phyloP scores from a whole-genome alignment of 1,140 invertebrate species.

The Cyphomyrmex costatus region DNA sequence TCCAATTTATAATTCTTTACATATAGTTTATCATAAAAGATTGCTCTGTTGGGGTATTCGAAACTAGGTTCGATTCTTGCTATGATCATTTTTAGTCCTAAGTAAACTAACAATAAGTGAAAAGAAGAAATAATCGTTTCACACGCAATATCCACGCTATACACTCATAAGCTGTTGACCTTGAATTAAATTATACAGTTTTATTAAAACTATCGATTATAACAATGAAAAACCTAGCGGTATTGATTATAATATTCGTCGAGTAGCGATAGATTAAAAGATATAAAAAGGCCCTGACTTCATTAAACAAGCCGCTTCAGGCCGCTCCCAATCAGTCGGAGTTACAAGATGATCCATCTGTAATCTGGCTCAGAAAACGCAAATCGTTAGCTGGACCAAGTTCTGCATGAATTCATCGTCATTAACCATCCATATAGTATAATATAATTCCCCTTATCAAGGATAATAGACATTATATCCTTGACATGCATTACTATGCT shows the following conservation, averaged over 20 bases:
- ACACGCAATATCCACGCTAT: neutral
- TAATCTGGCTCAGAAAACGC: constrained; percentile 2
- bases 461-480: too few relatives aligned
- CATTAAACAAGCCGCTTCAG: neutral
- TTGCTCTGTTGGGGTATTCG: neutral
- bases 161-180: neutral
- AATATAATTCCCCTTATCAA: too few relatives aligned
- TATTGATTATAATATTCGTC: neutral
- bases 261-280: neutral
- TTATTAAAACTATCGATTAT: neutral
- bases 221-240: neutral
- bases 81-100: neutral
- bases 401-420: neutral
- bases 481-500: neutral
- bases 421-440: neutral
- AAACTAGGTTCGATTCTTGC: neutral
- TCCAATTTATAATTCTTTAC: neutral
- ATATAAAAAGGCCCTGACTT: constrained; percentile 2
- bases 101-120: neutral
- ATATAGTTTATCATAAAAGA: neutral
- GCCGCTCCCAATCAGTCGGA: neutral
- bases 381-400: neutral
- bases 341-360: constrained; percentile 19
- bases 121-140: neutral
- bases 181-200: constrained; percentile 16